Evolutionary conservation across 2,113 vertebrate genomes (phyloP), one percentile per base, ranked within the genome.

Genomic region (Macrotus californicus): DNA sequence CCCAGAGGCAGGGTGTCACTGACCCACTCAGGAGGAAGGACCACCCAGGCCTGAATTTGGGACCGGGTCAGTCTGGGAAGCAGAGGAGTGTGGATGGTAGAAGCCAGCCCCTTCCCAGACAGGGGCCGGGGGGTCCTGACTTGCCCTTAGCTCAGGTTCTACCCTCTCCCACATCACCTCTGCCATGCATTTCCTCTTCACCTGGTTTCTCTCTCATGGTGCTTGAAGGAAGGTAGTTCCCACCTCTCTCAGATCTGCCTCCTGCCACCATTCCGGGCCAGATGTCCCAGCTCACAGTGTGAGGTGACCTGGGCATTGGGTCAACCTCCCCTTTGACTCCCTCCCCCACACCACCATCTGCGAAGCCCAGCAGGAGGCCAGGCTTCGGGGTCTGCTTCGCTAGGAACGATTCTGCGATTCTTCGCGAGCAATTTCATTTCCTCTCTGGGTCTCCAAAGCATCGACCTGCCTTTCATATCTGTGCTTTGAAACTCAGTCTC

Each of bases 401-500:
- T 4, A 19, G 15, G 18, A 16, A 3, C 41, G 64, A 64, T 72
- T 81, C 52, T 50, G 24, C 48, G 64, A 64, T 72, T 81, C 52
- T 50, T 19, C 48, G 59, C n/a, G 14, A 22, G 19, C 80, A 8
- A 13, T 34, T 14, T 56, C 19, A 18, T 48, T 67, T 56, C 29
- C 22, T 43, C 36, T 79, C 70, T 75, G 64, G 31, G 46, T 76
- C 76, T 83, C 77, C 70, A 80, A 82, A 72, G 77, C 85, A 67
- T 13, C n/a, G 1, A 11, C 34, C 82, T 46, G 29, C 41, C 69
- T 36, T 87, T 93, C 24, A 11, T 54, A 14, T 24, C 9, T 83
- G 36, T 50, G 66, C 46, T 69, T 94, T 64, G 79, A 66, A 93
- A 84, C 59, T 54, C 43, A 18, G 52, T 43, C 36, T 81, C 89